Conservation (phyloP, 2,113 vertebrate species). For the Crotalus helleri region DNA sequence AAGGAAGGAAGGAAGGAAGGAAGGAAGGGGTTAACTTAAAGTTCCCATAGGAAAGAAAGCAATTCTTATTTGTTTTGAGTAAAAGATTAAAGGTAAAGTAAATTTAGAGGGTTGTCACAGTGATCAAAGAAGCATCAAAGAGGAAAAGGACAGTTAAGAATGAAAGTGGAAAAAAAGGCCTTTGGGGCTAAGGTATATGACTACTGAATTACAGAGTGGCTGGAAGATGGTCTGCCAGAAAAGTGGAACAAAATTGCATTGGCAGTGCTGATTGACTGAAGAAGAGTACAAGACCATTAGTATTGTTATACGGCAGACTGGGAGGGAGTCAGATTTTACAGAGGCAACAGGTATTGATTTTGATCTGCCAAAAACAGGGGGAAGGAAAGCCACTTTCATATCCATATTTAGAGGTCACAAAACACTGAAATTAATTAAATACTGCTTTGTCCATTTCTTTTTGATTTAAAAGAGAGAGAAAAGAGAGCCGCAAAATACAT, state of each 20-base stretch:
- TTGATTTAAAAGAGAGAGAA: not conserved
- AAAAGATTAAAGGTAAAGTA: constrained; percentile 84
- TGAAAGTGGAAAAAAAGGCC: constrained; percentile 60
- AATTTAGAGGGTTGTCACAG: constrained; percentile 71
- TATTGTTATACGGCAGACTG: constrained; percentile 60
- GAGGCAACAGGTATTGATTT: constrained; percentile 72
- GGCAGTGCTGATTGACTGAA: constrained; percentile 70
- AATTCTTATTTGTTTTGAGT: constrained; percentile 73
- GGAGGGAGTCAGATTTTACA: constrained; percentile 69
- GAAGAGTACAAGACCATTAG: constrained; percentile 67
- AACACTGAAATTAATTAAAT: not conserved
- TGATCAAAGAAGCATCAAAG: constrained; percentile 72
- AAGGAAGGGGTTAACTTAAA: constrained; percentile 48
- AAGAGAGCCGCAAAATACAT: not conserved
- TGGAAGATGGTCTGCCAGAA: constrained; percentile 71
- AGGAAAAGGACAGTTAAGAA: constrained; percentile 60
- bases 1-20: constrained; percentile 22
- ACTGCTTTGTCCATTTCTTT: not conserved
- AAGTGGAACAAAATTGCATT: constrained; percentile 78
- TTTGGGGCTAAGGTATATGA: constrained; percentile 70
- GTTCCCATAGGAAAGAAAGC: constrained; percentile 63
- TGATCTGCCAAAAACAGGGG: constrained; percentile 50
- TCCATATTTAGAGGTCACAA: constrained; percentile 12
- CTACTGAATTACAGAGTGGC: constrained; percentile 75
- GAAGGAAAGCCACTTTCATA: constrained; percentile 18